A percentile compares a stretch with the other conserved stretches of the same genome.
Conservation (phyloP, 2,888 invertebrate genomes). For the Hedychridium roseum region DNA sequence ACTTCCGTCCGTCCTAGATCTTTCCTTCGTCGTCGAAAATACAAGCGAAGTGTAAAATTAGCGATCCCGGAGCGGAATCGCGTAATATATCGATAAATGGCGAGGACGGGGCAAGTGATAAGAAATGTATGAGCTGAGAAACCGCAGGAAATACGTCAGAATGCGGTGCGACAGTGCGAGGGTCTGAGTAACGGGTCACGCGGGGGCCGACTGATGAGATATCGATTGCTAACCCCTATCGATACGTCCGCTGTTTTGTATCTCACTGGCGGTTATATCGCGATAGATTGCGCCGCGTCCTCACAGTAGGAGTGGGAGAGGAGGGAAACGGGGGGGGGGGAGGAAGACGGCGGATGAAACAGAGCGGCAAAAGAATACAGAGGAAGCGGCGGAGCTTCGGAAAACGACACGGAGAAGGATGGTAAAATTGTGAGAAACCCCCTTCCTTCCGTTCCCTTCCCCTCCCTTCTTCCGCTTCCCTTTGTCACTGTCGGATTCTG, state of each 20-base stretch:
- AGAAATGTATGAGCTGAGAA: no score
- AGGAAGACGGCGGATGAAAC: constrained; percentile 1
- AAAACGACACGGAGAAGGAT: constrained; percentile 6
- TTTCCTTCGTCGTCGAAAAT: no score
- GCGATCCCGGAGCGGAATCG: no score
- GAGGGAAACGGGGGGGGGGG: constrained; percentile 9
- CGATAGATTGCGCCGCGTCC: constrained; percentile 35
- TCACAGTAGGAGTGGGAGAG: constrained; percentile 15
- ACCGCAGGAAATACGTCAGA: no score
- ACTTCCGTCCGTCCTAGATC: no score
- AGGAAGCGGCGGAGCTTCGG: constrained; percentile 14
- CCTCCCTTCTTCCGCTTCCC: constrained; percentile 16
- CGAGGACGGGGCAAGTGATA: no score
- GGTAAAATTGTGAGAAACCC: no score
- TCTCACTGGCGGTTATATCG: constrained; percentile 29
- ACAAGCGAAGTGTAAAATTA: no score
- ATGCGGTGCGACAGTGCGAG: constrained; percentile 1
- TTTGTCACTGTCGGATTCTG: constrained; percentile 29
- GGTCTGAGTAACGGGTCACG: constrained; percentile 9
- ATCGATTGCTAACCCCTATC: constrained; percentile 19
- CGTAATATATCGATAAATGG: no score
- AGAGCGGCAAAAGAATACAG: constrained; percentile 18
- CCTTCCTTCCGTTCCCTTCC: no score
- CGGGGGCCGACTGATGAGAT: constrained; percentile 20
- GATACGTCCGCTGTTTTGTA: constrained; percentile 31